A percentile compares a stretch with the other conserved stretches of the same genome.
These are phyloP conservation scores for Drosophila pachea DNA, from an alignment of 1,140 invertebrate genomes.

Conservation along the genomic window DNA sequence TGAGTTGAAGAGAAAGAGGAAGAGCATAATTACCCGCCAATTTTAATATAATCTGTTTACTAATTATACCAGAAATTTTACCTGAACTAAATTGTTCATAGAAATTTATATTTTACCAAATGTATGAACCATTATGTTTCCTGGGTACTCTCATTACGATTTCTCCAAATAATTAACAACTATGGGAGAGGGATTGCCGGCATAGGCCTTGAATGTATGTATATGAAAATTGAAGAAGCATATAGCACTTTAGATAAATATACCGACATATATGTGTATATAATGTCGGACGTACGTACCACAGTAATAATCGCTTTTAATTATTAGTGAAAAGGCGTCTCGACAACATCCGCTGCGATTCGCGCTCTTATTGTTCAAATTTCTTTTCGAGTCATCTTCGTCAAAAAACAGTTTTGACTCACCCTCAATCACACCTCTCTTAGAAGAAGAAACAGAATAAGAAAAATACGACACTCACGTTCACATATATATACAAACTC, in stretches of 20 bases:
- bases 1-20: conserved; percentile 27
- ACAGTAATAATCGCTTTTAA: conserved; percentile 59
- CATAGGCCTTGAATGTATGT: background rate
- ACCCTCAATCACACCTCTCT: conserved; percentile 56
- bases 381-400: conserved; percentile 57
- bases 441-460: background rate
- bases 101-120: conserved; percentile 65
- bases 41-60: conserved; percentile 60
- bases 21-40: conserved; percentile 59
- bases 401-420: conserved; percentile 54
- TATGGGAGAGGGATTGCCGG: too few relatives aligned
- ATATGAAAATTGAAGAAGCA: background rate
- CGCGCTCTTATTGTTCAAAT: conserved; percentile 48
- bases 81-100: conserved; percentile 50
- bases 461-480: background rate
- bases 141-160: too few relatives aligned
- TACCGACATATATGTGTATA: background rate
- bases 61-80: conserved; percentile 58
- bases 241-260: too few relatives aligned
- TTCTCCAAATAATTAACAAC: too few relatives aligned
- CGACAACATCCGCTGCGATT: conserved; percentile 60
- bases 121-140: conserved; percentile 59
- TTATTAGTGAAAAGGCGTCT: conserved; percentile 59
- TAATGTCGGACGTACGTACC: conserved; percentile 27
- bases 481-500: background rate